Evolutionary conservation across 2,888 invertebrate genomes (phyloP).

Genomic region (Plagodis pulveraria): DNA sequence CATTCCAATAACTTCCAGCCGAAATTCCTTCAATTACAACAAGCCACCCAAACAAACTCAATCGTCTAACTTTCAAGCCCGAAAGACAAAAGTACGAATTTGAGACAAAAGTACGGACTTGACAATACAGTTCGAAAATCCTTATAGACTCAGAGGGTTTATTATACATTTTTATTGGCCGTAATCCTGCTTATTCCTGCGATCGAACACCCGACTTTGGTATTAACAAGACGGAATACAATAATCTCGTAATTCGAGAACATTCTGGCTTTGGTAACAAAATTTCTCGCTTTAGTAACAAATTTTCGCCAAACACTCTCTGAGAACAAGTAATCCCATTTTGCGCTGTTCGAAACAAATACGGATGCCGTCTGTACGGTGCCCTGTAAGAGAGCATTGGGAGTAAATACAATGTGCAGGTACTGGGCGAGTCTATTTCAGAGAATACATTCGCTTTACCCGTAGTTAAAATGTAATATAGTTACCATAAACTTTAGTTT

Average conservation of each 20-base stretch:
- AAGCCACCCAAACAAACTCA: conserved; percentile 21
- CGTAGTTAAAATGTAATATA: too few species aligned
- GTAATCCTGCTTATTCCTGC: conserved; percentile 46
- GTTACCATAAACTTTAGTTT: too few species aligned
- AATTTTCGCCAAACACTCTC: conserved; percentile 47
- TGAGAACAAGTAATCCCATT: conserved; percentile 56
- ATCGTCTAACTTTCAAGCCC: conserved; percentile 15
- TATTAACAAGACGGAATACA: conserved; percentile 44
- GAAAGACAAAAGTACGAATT: conserved; percentile 26
- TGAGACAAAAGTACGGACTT: conserved; percentile 30
- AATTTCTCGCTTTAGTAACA: conserved; percentile 51
- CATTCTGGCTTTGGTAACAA: conserved; percentile 48
- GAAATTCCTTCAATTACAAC: conserved; percentile 17
- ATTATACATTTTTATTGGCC: conserved; percentile 45
- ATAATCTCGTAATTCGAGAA: conserved; percentile 52
- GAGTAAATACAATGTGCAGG: conserved; percentile 4
- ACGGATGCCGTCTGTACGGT: conserved; percentile 40
- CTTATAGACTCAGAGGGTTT: conserved; percentile 40
- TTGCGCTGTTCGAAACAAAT: conserved; percentile 50
- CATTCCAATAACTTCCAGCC: conserved; percentile 11
- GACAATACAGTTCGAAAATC: conserved; percentile 38
- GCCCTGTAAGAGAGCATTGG: conserved; percentile 12
- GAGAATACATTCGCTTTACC: too few species aligned
- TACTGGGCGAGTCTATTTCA: background rate
- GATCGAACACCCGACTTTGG: conserved; percentile 48